Base-by-base conservation (phyloP, 2,797 vertebrate species). In the Cirrhinus molitorella region DNA sequence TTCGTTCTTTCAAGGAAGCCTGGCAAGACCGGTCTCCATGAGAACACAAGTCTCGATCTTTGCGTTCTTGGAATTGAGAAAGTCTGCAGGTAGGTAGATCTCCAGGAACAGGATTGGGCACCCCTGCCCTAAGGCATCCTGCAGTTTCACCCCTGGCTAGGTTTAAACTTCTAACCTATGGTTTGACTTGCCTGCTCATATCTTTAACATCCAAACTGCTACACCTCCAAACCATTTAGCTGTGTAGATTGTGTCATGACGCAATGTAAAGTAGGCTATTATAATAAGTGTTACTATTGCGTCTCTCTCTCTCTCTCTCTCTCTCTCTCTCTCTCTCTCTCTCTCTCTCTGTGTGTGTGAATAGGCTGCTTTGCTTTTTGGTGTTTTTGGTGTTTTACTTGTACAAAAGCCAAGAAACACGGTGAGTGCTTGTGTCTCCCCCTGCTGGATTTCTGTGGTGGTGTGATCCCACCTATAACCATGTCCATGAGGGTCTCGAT, bases 361-460 rank as follows among this genome's bases (percentile, higher is more conserved):
- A 68, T 45, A 91, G 90, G 89, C 76, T 95, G 94, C 73, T 91
- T 86, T 10, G 93, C 43, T 0, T 95, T 81, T 87, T 95, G 94
- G 92, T 95, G 93, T 79, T 87, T 13, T 0, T 87, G 90, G 0
- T 95, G 95, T 79, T 93, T 92, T 5, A 82, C 93, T 65, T 95
- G 95, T 14, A 74, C 1, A 1, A 89, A 72, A 3, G 19, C 87
- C 3, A 89, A 53, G 47, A 25, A 57, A 0, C 92, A 90, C 11
- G 94, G 93, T 0, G 59, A 95, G 85, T 84, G 80, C 53, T 88
- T 94, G 2, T 95, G 94, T 83, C 92, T 95, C 85, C 94, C 94
- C 47, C 87, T 95, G 90, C 85, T 94, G 90, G 94, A 95, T 5
- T 0, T 80, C 0, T 90, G 85, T 5, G 66, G 83, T 10, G 0